Evolutionary conservation across 2,888 invertebrate genomes (phyloP), one percentile per base, ranked within the genome.

Genomic region (Pollenia griseotomentosa): DNA sequence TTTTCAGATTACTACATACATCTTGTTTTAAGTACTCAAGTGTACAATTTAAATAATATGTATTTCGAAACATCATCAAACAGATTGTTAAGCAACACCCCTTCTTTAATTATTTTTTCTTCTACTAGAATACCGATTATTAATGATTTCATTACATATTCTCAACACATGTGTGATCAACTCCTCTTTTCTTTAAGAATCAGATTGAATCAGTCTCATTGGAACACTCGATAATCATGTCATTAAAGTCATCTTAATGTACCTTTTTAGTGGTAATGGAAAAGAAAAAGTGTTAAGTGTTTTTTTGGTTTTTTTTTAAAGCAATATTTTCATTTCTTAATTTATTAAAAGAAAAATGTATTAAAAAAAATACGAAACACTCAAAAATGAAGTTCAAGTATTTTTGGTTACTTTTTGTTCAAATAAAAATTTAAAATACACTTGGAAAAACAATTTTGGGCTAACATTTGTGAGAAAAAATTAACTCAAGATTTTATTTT

Each of bases 211-310:
- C 57, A 55, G 55, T 1, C 44, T 40, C 14, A 44, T n/a, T 55
- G 44, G 19, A 74, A 63, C 59, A 74, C 59, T 77, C 59, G 23
- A 75, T 86, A 68, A 80, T 84, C 75, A 65, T 87, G 80, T 77
- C 81, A 81, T 80, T 86, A 86, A 80, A 80, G 55, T 48, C 73
- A 63, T 48, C 61, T 71, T 70, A 74, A 51, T 61, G 53, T 68
- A 66, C 57, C 46, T 70, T 70, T 59, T 66, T 78, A 66, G 53
- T 70, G 42, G 55, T 57, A 71, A 74, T 81, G 57, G 23, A 53
- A 23, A 44, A 44, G 57, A 10, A 78, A 88, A 90, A 90, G 89
- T 90, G 90, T 89, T 90, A 88, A 89, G 82, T 87, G 77, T 81
- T 88, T 33, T 87, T 85, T 78, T 83, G 84, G 84, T 82, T 83